These are phyloP conservation scores for Beaufortia kweichowensis DNA, from an alignment of 2,113 vertebrate genomes.

Conservation along the genomic window DNA sequence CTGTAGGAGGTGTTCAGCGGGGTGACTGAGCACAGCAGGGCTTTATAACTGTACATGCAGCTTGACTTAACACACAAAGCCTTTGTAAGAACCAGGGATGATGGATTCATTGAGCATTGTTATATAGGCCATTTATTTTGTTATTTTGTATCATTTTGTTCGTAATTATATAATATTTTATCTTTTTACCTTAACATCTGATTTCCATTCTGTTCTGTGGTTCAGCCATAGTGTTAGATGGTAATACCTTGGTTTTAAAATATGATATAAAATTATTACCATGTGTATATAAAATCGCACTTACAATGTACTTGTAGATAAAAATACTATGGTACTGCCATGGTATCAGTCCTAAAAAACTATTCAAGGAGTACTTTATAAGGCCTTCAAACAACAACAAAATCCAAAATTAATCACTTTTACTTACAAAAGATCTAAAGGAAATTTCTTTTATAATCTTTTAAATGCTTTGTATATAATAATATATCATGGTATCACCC, in stretches of 20 bases:
- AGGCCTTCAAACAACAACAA: no score
- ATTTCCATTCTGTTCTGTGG: not conserved
- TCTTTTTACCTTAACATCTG: not conserved
- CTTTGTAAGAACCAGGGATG: not conserved
- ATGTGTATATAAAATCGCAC: not conserved
- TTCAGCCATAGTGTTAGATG: not conserved
- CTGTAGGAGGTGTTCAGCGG: constrained; percentile 36
- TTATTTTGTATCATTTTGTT: not conserved
- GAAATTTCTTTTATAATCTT: no score
- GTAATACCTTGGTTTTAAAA: not conserved
- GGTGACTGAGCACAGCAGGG: constrained; percentile 40
- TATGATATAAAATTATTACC: not conserved
- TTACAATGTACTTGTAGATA: no score
- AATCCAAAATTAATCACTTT: no score
- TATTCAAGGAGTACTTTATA: no score
- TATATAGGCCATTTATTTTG: not conserved
- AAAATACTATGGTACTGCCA: not conserved
- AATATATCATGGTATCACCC: no score
- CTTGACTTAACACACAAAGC: not conserved
- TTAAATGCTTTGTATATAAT: no score
- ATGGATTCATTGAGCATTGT: not conserved
- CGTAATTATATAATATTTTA: not conserved
- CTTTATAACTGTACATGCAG: constrained; percentile 22
- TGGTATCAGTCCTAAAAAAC: no score
- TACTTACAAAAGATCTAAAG: no score